phyloP scores from a whole-genome alignment of 2,888 invertebrate genomes.

The Azorinus chamasolen region DNA sequence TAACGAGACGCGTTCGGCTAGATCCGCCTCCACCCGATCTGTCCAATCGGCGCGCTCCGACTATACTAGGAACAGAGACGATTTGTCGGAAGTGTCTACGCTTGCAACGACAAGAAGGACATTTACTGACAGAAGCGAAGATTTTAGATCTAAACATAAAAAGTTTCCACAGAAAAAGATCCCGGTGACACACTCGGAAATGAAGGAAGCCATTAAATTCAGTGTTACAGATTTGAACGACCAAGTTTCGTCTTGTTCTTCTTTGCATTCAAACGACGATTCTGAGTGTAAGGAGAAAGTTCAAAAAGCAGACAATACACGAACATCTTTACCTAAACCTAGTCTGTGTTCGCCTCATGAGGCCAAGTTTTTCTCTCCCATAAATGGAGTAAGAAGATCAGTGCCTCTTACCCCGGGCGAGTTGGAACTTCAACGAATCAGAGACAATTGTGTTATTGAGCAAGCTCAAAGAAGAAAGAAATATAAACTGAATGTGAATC shows the following conservation, averaged over 20 bases:
- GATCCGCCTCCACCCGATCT: constrained; percentile 23
- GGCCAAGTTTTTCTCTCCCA: constrained; percentile 38
- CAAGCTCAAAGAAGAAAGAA: constrained; percentile 67
- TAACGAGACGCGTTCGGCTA: background rate
- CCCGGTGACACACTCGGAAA: constrained; percentile 54
- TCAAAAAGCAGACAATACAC: constrained; percentile 41
- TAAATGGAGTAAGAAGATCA: constrained; percentile 67
- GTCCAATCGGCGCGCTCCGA: constrained; percentile 42
- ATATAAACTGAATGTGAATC: constrained; percentile 76
- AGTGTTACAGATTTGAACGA: constrained; percentile 67
- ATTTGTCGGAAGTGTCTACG: constrained; percentile 23
- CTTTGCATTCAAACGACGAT: constrained; percentile 45
- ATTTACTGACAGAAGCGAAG: background rate
- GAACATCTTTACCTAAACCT: constrained; percentile 68
- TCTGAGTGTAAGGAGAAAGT: constrained; percentile 22
- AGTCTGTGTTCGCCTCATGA: constrained; percentile 58
- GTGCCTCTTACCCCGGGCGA: constrained; percentile 71
- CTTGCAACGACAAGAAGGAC: constrained; percentile 11
- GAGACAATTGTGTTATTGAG: constrained; percentile 65
- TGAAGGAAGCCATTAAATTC: constrained; percentile 61
- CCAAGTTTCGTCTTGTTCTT: constrained; percentile 58
- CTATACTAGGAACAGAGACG: constrained; percentile 7
- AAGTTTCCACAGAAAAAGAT: constrained; percentile 53
- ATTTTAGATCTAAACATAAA: constrained; percentile 9
- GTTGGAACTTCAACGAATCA: constrained; percentile 66